Percentiles rank a stretch among this genome's conserved stretches.
phyloP scores from a whole-genome alignment of 2,888 invertebrate species.

The Eristalinus aeneus region DNA sequence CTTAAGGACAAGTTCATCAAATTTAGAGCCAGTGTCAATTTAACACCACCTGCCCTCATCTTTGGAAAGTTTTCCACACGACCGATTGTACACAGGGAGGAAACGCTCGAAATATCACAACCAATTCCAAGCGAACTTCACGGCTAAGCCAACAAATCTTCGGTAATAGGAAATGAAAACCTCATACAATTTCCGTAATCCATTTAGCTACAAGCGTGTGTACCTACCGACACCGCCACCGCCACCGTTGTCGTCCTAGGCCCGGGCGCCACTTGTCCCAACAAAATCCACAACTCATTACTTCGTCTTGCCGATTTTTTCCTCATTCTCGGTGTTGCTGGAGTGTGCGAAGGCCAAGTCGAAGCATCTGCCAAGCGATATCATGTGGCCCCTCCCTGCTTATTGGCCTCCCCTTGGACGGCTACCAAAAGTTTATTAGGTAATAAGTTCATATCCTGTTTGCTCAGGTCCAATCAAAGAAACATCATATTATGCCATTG shows the following conservation, averaged over 20 bases:
- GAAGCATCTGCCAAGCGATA: slow-evolving; percentile 62
- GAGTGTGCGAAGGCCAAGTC: background rate
- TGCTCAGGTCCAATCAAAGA: slow-evolving; percentile 71
- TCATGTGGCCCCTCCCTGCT: slow-evolving; percentile 10
- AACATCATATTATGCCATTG: slow-evolving; percentile 69
- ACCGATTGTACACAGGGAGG: background rate
- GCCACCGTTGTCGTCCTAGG: background rate
- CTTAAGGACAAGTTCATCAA: background rate
- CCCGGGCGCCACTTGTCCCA: slow-evolving; percentile 47
- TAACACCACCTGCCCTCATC: background rate
- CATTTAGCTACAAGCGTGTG: slow-evolving; percentile 23
- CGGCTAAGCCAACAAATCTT: slow-evolving; percentile 17
- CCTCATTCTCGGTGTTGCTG: slow-evolving; percentile 12
- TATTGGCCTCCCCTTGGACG: slow-evolving; percentile 58
- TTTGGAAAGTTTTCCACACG: background rate
- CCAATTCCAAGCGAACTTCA: slow-evolving; percentile 6
- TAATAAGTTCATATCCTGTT: slow-evolving; percentile 71
- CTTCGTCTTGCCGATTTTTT: slow-evolving; percentile 1
- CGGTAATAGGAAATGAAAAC: slow-evolving; percentile 45
- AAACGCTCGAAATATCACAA: background rate
- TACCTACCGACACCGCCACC: background rate
- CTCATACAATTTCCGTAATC: slow-evolving; percentile 35
- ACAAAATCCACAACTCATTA: slow-evolving; percentile 56
- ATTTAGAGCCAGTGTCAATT: background rate
- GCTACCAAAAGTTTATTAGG: slow-evolving; percentile 69